Conservation (phyloP, 2,113 vertebrate genomes). For the Cryptomyrus ogoouensis region DNA sequence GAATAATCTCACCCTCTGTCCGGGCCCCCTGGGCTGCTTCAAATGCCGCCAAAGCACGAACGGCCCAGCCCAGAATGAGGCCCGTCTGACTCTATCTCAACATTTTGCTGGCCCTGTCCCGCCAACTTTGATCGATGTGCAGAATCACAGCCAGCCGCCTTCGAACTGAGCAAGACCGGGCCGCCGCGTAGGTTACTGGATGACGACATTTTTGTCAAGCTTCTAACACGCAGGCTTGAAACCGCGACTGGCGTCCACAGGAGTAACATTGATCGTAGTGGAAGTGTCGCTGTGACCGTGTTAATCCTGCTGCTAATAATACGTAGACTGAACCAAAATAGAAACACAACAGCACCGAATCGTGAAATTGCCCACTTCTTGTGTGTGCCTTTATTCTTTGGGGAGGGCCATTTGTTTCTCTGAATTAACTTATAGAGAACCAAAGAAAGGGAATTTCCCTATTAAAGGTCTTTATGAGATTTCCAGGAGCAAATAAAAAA, state of each 20-base stretch:
- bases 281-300: not conserved
- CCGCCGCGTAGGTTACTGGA: constrained; percentile 42
- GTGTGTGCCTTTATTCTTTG: not conserved
- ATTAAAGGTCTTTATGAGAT: constrained; percentile 34
- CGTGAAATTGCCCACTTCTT: not conserved
- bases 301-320: no score
- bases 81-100: not conserved
- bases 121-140: not conserved
- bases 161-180: constrained; percentile 28
- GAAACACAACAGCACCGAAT: not conserved
- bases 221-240: constrained; percentile 7
- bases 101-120: not conserved
- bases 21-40: constrained; percentile 51
- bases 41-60: not conserved
- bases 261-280: constrained; percentile 5
- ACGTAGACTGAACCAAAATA: not conserved
- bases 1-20: constrained; percentile 54
- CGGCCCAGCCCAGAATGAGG: not conserved
- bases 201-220: constrained; percentile 33
- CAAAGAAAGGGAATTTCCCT: constrained; percentile 23
- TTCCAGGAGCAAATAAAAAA: constrained; percentile 30
- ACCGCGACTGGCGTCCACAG: constrained; percentile 32
- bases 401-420: not conserved
- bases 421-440: not conserved
- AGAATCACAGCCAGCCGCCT: not conserved